phyloP scores from a whole-genome alignment of 2,797 vertebrate species.

The Passerculus sandwichensis region DNA sequence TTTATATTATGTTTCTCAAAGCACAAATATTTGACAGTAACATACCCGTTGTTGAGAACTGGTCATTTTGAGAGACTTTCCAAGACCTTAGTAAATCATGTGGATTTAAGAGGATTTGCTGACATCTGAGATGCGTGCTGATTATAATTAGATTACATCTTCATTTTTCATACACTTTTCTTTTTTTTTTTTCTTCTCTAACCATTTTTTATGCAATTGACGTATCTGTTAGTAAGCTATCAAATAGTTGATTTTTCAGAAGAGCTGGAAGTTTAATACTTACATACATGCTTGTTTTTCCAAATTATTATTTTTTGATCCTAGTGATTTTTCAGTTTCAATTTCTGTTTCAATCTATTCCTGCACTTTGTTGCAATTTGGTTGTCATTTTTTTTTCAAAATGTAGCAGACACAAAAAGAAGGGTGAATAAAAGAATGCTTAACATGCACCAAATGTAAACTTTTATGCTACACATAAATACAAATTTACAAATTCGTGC shows the following conservation, averaged over 20 bases:
- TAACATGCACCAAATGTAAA: background rate
- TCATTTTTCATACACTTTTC: conserved; percentile 33
- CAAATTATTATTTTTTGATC: background rate
- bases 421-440: background rate
- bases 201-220: background rate
- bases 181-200: background rate
- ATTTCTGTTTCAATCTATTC: background rate
- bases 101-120: conserved; percentile 28
- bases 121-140: background rate
- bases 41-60: background rate
- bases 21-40: background rate
- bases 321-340: background rate
- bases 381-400: background rate
- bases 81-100: background rate
- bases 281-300: background rate
- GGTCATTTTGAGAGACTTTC: background rate
- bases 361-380: background rate
- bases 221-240: background rate
- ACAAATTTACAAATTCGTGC: background rate
- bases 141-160: conserved; percentile 23
- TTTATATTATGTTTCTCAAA: background rate
- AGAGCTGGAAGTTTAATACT: background rate
- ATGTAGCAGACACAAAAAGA: background rate
- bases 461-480: background rate
- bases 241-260: background rate